phyloP scores from a whole-genome alignment of 2,888 invertebrate genomes.

The Adineta ricciae region DNA sequence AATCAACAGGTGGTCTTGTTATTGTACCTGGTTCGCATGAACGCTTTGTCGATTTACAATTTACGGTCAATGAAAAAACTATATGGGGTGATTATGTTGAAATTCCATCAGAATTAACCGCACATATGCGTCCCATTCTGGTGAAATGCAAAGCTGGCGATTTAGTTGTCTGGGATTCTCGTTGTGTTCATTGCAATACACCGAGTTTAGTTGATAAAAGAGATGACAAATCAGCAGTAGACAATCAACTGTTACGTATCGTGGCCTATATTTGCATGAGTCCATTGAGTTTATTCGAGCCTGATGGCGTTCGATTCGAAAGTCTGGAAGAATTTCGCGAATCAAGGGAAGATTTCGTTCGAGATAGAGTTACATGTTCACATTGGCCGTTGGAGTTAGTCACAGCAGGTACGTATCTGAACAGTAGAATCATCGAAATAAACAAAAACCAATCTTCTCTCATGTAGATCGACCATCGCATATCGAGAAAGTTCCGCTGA shows the following conservation, averaged over 20 bases:
- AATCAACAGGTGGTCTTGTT: background rate
- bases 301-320: background rate
- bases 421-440: no score
- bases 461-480: background rate
- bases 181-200: slow-evolving; percentile 15
- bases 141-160: background rate
- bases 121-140: background rate
- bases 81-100: background rate
- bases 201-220: background rate
- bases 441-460: no score
- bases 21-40: background rate
- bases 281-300: background rate
- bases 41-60: background rate
- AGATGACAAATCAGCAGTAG: background rate
- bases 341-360: background rate
- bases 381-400: background rate
- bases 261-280: background rate
- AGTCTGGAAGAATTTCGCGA: background rate
- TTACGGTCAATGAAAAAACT: background rate
- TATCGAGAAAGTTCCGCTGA: background rate
- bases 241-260: background rate
- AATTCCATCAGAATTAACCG: background rate
- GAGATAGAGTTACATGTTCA: background rate
- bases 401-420: background rate
- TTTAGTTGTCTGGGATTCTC: slow-evolving; percentile 1